Conservation (phyloP, 2,113 vertebrate species). For the Notarius lentiginosus region DNA sequence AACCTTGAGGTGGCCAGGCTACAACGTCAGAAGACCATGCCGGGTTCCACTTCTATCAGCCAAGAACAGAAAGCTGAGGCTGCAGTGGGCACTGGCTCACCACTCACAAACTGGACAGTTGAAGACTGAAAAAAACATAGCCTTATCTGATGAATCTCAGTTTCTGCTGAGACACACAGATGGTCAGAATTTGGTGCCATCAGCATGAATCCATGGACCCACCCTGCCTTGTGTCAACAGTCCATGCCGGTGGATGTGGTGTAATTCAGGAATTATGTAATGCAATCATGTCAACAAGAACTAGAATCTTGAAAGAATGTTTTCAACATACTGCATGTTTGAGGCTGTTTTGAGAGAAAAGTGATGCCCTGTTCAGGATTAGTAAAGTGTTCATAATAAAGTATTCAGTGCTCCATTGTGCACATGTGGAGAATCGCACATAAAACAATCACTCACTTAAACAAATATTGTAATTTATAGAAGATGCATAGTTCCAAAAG, state of each 20-base stretch:
- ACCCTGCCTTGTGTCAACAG: not conserved
- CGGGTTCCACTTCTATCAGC: not conserved
- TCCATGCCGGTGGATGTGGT: not conserved
- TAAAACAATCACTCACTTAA: not conserved
- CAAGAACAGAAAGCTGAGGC: not conserved
- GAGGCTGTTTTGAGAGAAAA: slow-evolving; percentile 1
- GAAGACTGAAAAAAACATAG: not conserved
- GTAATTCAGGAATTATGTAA: not conserved
- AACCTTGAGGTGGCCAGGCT: not conserved
- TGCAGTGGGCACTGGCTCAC: not conserved
- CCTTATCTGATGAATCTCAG: not conserved
- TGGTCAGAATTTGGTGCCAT: not conserved
- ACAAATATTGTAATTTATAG: not conserved
- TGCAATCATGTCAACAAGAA: not conserved
- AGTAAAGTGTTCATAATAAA: not conserved
- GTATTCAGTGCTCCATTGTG: not conserved
- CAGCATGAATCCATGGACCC: not conserved
- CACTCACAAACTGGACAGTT: not conserved
- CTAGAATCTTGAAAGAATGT: not conserved
- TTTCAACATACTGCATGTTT: not conserved
- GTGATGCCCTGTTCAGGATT: not conserved
- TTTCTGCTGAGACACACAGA: not conserved
- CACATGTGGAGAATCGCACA: not conserved
- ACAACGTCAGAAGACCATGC: not conserved
- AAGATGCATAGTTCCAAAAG: no score